phyloP scores from a whole-genome alignment of 2,113 vertebrate genomes.

The Eulemur macaco region DNA sequence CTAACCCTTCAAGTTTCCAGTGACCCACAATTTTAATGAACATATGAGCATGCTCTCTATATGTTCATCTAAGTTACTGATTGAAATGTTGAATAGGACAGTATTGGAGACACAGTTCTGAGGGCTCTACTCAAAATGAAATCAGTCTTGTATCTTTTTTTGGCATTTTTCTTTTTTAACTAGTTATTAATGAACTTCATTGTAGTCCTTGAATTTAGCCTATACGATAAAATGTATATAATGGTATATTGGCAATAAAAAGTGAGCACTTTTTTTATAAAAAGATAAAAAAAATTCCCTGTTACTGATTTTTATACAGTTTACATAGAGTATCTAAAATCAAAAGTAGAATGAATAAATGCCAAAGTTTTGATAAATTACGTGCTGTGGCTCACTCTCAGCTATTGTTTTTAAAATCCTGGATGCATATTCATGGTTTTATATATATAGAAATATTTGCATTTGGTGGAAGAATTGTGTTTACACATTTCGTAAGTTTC shows the following conservation, averaged over 20 bases:
- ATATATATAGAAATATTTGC: background rate
- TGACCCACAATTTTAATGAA: conserved; percentile 26
- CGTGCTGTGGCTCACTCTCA: background rate
- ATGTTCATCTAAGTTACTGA: background rate
- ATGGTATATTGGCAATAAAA: background rate
- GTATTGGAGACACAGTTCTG: background rate
- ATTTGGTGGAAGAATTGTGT: background rate
- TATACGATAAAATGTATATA: background rate
- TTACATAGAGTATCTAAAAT: background rate
- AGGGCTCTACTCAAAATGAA: background rate
- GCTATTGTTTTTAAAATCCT: background rate
- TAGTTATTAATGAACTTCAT: background rate
- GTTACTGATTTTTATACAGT: background rate
- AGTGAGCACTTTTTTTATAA: background rate
- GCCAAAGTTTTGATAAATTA: background rate
- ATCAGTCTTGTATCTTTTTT: background rate
- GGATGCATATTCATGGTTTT: background rate
- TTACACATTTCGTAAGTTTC: background rate
- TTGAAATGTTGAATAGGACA: background rate
- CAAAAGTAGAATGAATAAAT: background rate
- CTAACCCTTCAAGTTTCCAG: background rate
- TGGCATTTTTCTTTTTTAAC: background rate
- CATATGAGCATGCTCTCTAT: background rate
- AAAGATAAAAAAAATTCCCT: background rate
- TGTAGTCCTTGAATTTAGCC: background rate